Base-by-base conservation (phyloP, 2,888 invertebrate genomes). In the Empis livida region DNA sequence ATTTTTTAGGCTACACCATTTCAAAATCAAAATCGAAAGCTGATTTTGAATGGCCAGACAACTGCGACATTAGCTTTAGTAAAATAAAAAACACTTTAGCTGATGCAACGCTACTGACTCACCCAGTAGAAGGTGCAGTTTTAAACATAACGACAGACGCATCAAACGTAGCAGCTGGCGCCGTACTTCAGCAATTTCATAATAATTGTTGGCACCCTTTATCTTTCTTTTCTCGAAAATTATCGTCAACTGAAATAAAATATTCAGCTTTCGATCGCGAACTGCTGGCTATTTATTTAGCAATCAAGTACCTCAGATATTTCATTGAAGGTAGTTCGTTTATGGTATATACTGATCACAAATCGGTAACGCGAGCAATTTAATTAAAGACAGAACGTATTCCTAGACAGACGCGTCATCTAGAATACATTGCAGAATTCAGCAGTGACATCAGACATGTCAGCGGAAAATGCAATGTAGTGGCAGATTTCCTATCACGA, bases 221-320 rank as follows among this genome's bases (percentile, higher is more conserved):
- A 13, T 59, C 58, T 2, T 68, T 64, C 48, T 65, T 61, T 47
- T 64, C 62, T n/a, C n/a, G n/a, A n/a, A n/a, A n/a, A n/a, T n/a
- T n/a, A n/a, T n/a, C n/a, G n/a, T n/a, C n/a, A n/a, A n/a, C n/a
- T n/a, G n/a, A n/a, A n/a, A n/a, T n/a, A n/a, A n/a, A n/a, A n/a
- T n/a, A n/a, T n/a, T n/a, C n/a, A n/a, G n/a, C n/a, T n/a, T n/a
- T n/a, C n/a, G n/a, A n/a, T n/a, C n/a, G n/a, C n/a, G n/a, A n/a
- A n/a, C n/a, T n/a, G n/a, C n/a, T n/a, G n/a, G n/a, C n/a, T n/a
- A n/a, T n/a, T n/a, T n/a, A n/a, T n/a, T n/a, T n/a, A n/a, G n/a
- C n/a, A n/a, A n/a, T n/a, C n/a, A n/a, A n/a, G n/a, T n/a, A n/a
- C n/a, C n/a, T n/a, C n/a, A n/a, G n/a, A n/a, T n/a, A n/a, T n/a